These are phyloP conservation scores for Hemicordylus capensis DNA, from an alignment of 2,113 vertebrate genomes.

Conservation along the genomic window DNA sequence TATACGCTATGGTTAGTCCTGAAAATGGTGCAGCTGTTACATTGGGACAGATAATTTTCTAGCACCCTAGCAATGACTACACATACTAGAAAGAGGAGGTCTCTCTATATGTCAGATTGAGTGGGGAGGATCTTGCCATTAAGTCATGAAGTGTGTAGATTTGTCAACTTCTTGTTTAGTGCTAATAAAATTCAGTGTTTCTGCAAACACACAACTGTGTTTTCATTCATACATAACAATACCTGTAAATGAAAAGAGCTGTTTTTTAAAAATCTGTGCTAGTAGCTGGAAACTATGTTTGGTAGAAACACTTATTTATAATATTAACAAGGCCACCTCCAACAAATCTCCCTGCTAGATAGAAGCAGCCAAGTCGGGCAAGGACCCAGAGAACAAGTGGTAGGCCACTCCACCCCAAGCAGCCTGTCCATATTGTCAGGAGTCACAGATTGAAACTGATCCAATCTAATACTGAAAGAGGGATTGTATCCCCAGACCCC, in stretches of 20 bases:
- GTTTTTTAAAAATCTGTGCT: neutral
- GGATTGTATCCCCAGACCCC: too few species aligned
- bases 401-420: too few species aligned
- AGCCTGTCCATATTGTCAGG: too few species aligned
- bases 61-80: neutral
- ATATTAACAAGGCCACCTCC: too few species aligned
- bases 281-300: accelerated
- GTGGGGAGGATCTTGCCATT: neutral
- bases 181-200: neutral
- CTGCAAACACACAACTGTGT: neutral
- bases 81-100: neutral
- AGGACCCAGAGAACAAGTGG: too few species aligned
- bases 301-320: neutral
- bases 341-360: too few species aligned
- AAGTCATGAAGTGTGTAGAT: neutral
- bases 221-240: neutral
- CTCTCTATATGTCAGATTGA: neutral
- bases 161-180: neutral
- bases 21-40: too few species aligned
- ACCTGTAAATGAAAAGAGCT: neutral
- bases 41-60: too few species aligned
- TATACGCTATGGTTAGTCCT: too few species aligned
- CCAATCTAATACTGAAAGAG: too few species aligned
- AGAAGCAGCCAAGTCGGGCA: too few species aligned
- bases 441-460: too few species aligned